These are phyloP conservation scores for Hydropsyche tenuis DNA, from an alignment of 1,140 invertebrate species.

Conservation along the genomic window DNA sequence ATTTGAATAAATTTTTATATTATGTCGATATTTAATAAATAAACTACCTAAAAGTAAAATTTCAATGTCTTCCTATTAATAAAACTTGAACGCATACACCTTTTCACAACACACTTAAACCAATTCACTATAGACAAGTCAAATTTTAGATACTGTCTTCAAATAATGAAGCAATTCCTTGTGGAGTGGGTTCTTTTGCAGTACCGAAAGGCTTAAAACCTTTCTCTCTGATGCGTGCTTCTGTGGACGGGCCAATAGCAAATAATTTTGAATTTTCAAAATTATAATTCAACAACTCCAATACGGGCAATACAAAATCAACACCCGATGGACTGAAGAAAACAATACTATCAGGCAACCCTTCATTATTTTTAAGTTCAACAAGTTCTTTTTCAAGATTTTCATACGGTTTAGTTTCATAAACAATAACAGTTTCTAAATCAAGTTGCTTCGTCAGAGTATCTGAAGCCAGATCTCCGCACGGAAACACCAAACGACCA, in stretches of 20 bases:
- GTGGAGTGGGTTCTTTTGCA: constrained; percentile 55
- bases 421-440: constrained; percentile 51
- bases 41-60: no score
- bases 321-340: constrained; percentile 63
- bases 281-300: constrained; percentile 50
- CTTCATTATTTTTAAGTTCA: constrained; percentile 49
- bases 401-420: constrained; percentile 32
- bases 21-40: no score
- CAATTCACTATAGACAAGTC: no score
- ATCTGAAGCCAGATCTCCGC: constrained; percentile 60
- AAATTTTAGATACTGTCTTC: no score
- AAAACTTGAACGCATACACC: no score
- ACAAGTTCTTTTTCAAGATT: constrained; percentile 52
- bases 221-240: constrained; percentile 53
- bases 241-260: constrained; percentile 60
- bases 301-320: constrained; percentile 50
- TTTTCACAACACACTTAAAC: no score
- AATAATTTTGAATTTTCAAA: constrained; percentile 55
- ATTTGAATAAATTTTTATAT: no score
- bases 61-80: no score
- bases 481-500: constrained; percentile 58
- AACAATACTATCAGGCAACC: constrained; percentile 55
- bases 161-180: constrained; percentile 1
- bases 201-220: constrained; percentile 53
- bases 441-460: constrained; percentile 53